These are phyloP conservation scores for Cyclura pinguis DNA, from an alignment of 2,797 vertebrate genomes.

Conservation along the genomic window DNA sequence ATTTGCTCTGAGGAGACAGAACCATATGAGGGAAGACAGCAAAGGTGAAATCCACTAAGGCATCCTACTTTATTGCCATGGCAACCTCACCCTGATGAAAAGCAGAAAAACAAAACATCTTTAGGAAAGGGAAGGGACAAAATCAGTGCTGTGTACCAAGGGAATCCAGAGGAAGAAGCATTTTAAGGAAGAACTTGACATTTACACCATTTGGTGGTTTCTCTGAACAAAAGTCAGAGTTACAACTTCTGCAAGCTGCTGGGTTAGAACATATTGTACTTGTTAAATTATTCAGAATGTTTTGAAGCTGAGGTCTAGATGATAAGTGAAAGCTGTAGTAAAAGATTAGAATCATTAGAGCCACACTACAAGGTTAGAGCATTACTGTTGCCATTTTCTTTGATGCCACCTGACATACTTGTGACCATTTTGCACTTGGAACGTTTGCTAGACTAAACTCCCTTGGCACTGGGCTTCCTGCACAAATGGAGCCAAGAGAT, in stretches of 20 bases:
- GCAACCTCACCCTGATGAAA: constrained; percentile 85
- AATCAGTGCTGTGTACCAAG: constrained; percentile 66
- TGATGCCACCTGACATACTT: constrained; percentile 85
- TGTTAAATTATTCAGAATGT: constrained; percentile 90
- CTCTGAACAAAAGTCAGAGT: constrained; percentile 76
- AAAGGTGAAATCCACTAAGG: constrained; percentile 88
- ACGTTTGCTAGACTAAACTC: constrained; percentile 37
- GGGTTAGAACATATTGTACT: constrained; percentile 85
- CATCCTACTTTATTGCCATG: constrained; percentile 89
- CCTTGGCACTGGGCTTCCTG: neutral
- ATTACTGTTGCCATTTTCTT: constrained; percentile 74
- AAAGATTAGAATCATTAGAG: constrained; percentile 85
- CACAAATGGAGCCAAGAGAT: neutral
- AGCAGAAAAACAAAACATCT: constrained; percentile 81
- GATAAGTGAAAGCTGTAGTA: constrained; percentile 86
- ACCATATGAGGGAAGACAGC: constrained; percentile 84
- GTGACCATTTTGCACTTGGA: constrained; percentile 65
- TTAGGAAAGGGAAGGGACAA: constrained; percentile 51
- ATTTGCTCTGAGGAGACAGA: constrained; percentile 80
- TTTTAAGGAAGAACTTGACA: constrained; percentile 77
- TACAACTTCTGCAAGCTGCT: constrained; percentile 75
- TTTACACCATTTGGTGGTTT: constrained; percentile 82
- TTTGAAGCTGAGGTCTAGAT: constrained; percentile 83
- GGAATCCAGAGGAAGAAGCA: constrained; percentile 72
- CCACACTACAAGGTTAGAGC: constrained; percentile 76